Evolutionary conservation across 1,140 invertebrate species (phyloP), one percentile per base, ranked within the genome.

Genomic region (Tenebrio molitor): DNA sequence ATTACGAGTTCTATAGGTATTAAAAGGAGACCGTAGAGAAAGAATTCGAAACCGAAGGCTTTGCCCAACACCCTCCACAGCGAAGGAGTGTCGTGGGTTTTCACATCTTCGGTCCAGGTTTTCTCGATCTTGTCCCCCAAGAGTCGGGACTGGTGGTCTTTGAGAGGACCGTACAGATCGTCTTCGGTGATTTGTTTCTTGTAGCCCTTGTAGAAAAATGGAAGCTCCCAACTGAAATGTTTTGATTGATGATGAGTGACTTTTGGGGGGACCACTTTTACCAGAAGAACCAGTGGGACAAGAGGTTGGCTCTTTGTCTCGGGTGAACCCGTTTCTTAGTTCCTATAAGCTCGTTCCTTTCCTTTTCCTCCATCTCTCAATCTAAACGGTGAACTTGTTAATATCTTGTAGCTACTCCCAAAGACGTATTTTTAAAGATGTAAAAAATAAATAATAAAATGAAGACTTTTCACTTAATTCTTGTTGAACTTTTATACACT

Each of bases 111-210:
- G 10, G 85, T 82, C 89, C 87, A 89, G 17, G 84, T 83, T 76
- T 83, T 85, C 77, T 87, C 84, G 21, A 92, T 81, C 39, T 83
- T 80, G 75, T 89, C 84, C 14, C 90, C 89, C 76, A 89, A 76
- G 5, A 76, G 68, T 34, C 74, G 76, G n/a, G 77, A 79, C 34
- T 75, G 70, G 36, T 80, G 79, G n/a, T 75, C 74, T 67, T 74
- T 58, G 10, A 80, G 50, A 7, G 75, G 69, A 58, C 73, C 64
- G 14, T 75, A 76, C 29, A 80, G 63, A 70, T 80, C 79, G 34
- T 79, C 76, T 77, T 80, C 79, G 46, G 71, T 71, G n/a, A 79
- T 65, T 29, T 76, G 74, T 46, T 77, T 80, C 14, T 72, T 69
- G 53, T 73, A 77, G 23, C 79, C 79, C 41, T 78, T 80, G 50